These are phyloP conservation scores for Scaptomyza reducta DNA, from an alignment of 2,888 invertebrate species.

Conservation along the genomic window DNA sequence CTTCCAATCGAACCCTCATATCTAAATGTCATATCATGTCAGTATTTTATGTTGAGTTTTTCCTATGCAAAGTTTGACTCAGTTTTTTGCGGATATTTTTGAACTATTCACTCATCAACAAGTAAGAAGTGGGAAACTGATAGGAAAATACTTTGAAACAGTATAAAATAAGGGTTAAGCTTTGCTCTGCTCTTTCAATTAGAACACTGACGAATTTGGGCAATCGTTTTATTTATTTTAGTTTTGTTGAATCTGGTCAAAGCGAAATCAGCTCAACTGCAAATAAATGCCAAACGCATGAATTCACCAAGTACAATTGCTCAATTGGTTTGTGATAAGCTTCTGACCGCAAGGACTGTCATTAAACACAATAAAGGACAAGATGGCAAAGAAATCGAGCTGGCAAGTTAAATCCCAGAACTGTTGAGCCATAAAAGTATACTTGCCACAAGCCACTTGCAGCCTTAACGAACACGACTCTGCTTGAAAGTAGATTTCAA, in stretches of 20 bases:
- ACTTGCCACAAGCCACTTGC: conserved; percentile 37
- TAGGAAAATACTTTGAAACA: too few relatives aligned
- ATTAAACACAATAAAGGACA: conserved; percentile 21
- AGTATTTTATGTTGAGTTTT: too few relatives aligned
- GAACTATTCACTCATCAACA: too few relatives aligned
- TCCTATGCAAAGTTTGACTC: too few relatives aligned
- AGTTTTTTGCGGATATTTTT: too few relatives aligned
- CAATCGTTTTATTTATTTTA: conserved; percentile 5
- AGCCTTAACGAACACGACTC: conserved; percentile 13
- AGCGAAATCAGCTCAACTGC: conserved; percentile 15
- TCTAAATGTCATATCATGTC: too few relatives aligned
- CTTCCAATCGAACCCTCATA: too few relatives aligned
- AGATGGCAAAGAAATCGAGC: conserved; percentile 16
- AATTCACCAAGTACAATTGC: conserved; percentile 26
- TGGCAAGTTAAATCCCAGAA: conserved; percentile 6
- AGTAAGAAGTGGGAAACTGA: too few relatives aligned
- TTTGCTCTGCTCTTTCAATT: conserved; percentile 18
- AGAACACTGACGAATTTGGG: background rate
- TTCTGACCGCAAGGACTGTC: conserved; percentile 31
- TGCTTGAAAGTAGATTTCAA: conserved; percentile 64
- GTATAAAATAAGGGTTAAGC: too few relatives aligned
- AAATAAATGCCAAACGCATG: conserved; percentile 29
- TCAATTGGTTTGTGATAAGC: conserved; percentile 18
- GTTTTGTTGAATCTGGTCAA: background rate
- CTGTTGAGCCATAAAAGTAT: conserved; percentile 48